Base-by-base conservation (phyloP, 2,888 invertebrate species). In the Emmelina monodactyla region DNA sequence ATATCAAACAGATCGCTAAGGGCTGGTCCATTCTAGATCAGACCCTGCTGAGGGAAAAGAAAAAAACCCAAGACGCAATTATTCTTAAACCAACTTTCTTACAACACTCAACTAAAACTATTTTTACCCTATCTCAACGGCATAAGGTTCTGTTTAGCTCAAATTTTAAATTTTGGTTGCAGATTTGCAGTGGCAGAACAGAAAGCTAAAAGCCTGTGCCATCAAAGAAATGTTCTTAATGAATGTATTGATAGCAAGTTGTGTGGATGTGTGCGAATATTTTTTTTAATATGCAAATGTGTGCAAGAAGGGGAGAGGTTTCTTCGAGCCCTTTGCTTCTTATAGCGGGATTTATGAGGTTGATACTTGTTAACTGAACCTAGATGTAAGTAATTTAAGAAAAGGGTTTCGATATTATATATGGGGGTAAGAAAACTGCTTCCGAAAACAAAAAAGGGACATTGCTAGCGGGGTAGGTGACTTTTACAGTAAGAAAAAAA, bases 201-300 rank as follows among this genome's bases (percentile, higher is more conserved):
- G 56, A 57, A 53, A 50, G 70, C 72, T 76, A 72, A 76, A 78
- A 76, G 76, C 73, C 53, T 51, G 54, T 47, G 60, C 56, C 52
- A 63, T 75, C 76, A 78, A 79, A 79, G 76, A 76, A 79, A 75
- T 70, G 62, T 71, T 61, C 75, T 76, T 78, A 75, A 78, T 73
- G 75, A 78, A 67, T 71, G 67, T 72, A 79, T 79, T 75, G 76
- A 72, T 75, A 71, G 29, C 12, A 10, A 25, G 69, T 64, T 67
- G 47, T 45, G 54, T 51, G 51, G 67, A 58, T 65, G 58, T 70
- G 58, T 66, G 59, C 55, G 51, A 61, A 64, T 59, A 62, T 71
- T 72, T 78, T 68, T 66, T 75, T 70, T 64, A 37, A 50, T 43
- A 40, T 51, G 63, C 59, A 61, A 57, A 62, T 70, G 73, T 50